These are phyloP conservation scores for Coreius guichenoti DNA, from an alignment of 2,797 vertebrate genomes.

Conservation along the genomic window DNA sequence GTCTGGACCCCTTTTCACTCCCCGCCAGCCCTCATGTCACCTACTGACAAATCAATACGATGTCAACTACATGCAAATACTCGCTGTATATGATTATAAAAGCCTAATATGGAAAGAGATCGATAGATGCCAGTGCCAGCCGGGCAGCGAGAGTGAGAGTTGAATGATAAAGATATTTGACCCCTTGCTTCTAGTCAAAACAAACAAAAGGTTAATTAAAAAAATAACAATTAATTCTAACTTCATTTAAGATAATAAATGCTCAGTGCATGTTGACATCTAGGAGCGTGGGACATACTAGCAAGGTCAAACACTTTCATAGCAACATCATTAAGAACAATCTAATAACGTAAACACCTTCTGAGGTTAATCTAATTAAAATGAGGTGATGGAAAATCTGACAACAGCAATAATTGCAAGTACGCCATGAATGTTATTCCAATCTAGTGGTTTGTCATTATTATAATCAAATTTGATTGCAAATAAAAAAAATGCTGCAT, in stretches of 20 bases:
- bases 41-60: slow-evolving; percentile 68
- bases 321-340: not conserved
- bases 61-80: slow-evolving; percentile 69
- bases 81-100: slow-evolving; percentile 66
- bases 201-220: not conserved
- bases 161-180: slow-evolving; percentile 13
- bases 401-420: slow-evolving; percentile 1
- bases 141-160: not conserved
- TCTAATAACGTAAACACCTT: slow-evolving; percentile 22
- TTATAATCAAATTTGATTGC: not conserved
- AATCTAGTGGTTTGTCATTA: not conserved
- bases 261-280: not conserved
- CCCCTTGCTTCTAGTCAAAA: slow-evolving; percentile 3
- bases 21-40: slow-evolving; percentile 19
- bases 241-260: not conserved
- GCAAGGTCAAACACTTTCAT: slow-evolving; percentile 20
- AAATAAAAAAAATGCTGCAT: not conserved
- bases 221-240: not conserved
- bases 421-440: not conserved
- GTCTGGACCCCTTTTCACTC: slow-evolving; percentile 44
- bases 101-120: slow-evolving; percentile 5
- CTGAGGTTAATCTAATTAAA: slow-evolving; percentile 20
- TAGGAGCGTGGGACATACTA: not conserved
- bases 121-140: slow-evolving; percentile 5
- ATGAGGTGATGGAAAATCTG: not conserved